A percentile compares a stretch with the other conserved stretches of the same genome.
phyloP scores from a whole-genome alignment of 2,888 invertebrate genomes.

The Platynereis dumerilii region DNA sequence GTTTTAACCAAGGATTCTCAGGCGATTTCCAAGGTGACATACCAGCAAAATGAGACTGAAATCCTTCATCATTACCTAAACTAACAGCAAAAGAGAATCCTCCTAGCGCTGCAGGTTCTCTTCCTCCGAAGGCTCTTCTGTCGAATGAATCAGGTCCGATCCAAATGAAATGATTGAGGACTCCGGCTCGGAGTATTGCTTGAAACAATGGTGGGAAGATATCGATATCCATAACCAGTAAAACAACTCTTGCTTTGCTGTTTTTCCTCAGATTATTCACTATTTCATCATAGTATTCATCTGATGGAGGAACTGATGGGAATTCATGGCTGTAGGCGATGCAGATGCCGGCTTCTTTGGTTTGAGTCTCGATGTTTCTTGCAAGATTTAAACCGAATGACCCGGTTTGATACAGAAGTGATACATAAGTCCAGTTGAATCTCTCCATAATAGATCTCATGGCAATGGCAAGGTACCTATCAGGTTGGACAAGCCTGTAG shows the following conservation, averaged over 20 bases:
- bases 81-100: slow-evolving; percentile 2
- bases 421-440: slow-evolving; percentile 7
- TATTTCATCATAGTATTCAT: not conserved
- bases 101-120: not conserved
- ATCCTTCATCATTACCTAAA: not conserved
- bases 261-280: not conserved
- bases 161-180: not conserved
- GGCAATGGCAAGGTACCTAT: not conserved
- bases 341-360: not conserved
- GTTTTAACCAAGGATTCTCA: slow-evolving; percentile 2
- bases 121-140: not conserved
- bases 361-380: not conserved
- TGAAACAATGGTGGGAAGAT: not conserved
- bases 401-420: slow-evolving; percentile 1
- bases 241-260: not conserved
- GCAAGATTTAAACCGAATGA: not conserved
- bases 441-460: not conserved
- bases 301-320: not conserved
- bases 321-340: not conserved
- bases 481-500: slow-evolving; percentile 1
- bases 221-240: not conserved
- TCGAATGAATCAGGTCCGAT: not conserved
- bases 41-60: not conserved
- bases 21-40: not conserved
- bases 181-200: not conserved